A percentile compares a stretch with the other conserved stretches of the same genome.
These are phyloP conservation scores for Chlorops oryzae DNA, from an alignment of 1,140 invertebrate genomes.

Conservation along the genomic window DNA sequence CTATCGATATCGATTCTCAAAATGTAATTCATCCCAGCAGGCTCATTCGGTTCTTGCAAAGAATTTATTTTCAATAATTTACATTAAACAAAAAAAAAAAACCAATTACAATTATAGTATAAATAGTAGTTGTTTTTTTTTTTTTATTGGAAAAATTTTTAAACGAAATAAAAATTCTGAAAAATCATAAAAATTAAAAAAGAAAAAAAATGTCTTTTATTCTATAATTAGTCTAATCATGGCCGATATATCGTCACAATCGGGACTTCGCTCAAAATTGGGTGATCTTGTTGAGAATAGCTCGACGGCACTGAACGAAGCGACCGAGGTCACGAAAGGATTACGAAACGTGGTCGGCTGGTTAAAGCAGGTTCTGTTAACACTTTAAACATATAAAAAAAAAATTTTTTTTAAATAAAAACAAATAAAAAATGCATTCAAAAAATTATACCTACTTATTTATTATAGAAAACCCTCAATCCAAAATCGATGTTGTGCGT, in stretches of 20 bases:
- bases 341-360: constrained; percentile 67
- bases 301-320: constrained; percentile 58
- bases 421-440: no score
- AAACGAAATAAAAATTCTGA: background rate
- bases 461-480: background rate
- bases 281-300: constrained; percentile 56
- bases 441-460: background rate
- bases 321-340: constrained; percentile 59
- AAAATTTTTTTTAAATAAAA: constrained; percentile 8
- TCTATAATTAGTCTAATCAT: constrained; percentile 48
- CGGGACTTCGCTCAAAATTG: constrained; percentile 59
- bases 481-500: constrained; percentile 9
- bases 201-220: background rate
- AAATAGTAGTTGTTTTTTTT: background rate
- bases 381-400: constrained; percentile 8
- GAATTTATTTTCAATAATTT: no score
- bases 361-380: constrained; percentile 64
- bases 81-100: background rate
- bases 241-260: constrained; percentile 61
- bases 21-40: no score
- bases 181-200: background rate
- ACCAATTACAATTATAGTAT: background rate
- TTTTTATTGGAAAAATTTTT: background rate
- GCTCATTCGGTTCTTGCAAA: no score
- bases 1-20: no score